phyloP scores from a whole-genome alignment of 2,888 invertebrate species.

The Cataglyphis livida region DNA sequence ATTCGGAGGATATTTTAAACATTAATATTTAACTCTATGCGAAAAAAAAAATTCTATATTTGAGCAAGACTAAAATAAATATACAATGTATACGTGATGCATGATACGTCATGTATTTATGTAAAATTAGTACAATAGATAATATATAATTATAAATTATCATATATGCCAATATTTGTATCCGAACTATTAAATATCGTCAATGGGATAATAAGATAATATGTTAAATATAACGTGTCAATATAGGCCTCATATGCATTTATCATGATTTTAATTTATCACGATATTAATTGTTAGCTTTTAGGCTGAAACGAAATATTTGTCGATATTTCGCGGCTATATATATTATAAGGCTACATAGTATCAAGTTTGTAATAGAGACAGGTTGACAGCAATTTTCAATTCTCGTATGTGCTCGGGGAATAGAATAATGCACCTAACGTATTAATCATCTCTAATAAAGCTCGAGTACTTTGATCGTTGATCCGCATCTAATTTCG shows the following conservation, averaged over 20 bases:
- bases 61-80: background rate
- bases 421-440: constrained; percentile 37
- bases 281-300: constrained; percentile 9
- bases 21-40: background rate
- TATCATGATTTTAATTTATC: constrained; percentile 1
- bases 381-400: constrained; percentile 32
- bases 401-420: constrained; percentile 2
- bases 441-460: constrained; percentile 45
- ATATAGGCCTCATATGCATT: background rate
- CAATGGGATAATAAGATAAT: background rate
- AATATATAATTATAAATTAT: constrained; percentile 10
- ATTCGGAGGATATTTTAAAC: background rate
- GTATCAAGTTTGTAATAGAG: background rate
- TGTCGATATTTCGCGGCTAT: background rate
- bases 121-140: background rate
- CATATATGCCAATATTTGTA: background rate
- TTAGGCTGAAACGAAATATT: background rate
- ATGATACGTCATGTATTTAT: background rate
- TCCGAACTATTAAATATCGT: background rate
- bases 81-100: background rate
- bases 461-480: constrained; percentile 45
- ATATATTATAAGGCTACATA: constrained; percentile 11
- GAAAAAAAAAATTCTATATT: background rate
- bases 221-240: background rate
- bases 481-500: constrained; percentile 59